These are phyloP conservation scores for Cataglyphis altisquamis DNA, from an alignment of 2,888 invertebrate species.

Conservation along the genomic window DNA sequence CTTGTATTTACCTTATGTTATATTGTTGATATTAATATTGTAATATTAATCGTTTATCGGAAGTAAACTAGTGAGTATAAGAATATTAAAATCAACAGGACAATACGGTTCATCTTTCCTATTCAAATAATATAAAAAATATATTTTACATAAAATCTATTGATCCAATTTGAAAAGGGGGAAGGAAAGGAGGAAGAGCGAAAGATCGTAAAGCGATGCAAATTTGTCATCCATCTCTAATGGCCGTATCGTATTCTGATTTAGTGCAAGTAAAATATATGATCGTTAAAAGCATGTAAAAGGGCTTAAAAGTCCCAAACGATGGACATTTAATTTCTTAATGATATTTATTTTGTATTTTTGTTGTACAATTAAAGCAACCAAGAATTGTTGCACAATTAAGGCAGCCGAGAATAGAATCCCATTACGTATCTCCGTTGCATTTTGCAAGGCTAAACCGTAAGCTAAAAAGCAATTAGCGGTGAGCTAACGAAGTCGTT, in stretches of 20 bases:
- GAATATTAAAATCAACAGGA: slow-evolving; percentile 27
- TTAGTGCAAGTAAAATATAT: slow-evolving; percentile 25
- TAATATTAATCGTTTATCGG: background rate
- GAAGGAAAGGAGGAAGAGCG: background rate
- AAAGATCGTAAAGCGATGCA: slow-evolving; percentile 17
- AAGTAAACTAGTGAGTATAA: slow-evolving; percentile 6
- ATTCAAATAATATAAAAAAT: background rate
- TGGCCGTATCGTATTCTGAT: background rate
- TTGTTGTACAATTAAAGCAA: background rate
- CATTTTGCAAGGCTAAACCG: background rate
- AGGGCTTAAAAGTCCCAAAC: slow-evolving; percentile 4
- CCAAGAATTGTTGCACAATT: background rate
- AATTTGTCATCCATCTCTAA: slow-evolving; percentile 41
- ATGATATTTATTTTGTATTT: slow-evolving; percentile 21
- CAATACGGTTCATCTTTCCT: slow-evolving; percentile 29
- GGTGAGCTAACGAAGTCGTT: slow-evolving; percentile 30
- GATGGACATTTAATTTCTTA: slow-evolving; percentile 26
- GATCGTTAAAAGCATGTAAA: slow-evolving; percentile 8
- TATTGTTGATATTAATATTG: background rate
- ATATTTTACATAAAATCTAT: background rate
- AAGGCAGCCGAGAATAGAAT: background rate
- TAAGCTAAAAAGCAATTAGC: slow-evolving; percentile 26
- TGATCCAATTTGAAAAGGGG: background rate
- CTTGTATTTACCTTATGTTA: background rate
- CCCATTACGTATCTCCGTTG: slow-evolving; percentile 2